Evolutionary conservation across 2,797 vertebrate genomes (phyloP).

Genomic region (Spinibarbus caldwelli): DNA sequence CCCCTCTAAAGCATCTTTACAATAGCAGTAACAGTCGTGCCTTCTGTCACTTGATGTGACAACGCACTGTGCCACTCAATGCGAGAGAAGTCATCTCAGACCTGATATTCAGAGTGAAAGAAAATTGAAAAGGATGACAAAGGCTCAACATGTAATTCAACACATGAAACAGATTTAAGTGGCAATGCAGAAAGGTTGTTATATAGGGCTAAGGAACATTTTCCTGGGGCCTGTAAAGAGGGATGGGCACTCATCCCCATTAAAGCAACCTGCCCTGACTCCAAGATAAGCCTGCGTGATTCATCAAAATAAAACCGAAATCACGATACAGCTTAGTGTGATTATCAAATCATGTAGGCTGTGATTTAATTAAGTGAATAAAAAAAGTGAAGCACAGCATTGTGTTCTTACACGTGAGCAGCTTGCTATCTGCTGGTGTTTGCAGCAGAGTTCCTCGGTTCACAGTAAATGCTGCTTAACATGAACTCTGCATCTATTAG

Average conservation of each 20-base stretch:
- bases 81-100: not conserved
- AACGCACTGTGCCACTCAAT: not conserved
- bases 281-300: not conserved
- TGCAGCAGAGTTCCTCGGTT: no score
- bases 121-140: not conserved
- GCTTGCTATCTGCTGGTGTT: no score
- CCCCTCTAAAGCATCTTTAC: slow-evolving; percentile 10
- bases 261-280: not conserved
- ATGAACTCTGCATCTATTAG: not conserved
- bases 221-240: not conserved
- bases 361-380: not conserved
- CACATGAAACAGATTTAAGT: not conserved
- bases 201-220: not conserved
- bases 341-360: no score
- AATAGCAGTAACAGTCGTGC: not conserved
- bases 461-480: no score
- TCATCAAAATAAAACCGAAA: not conserved
- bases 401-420: not conserved
- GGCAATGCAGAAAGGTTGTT: not conserved
- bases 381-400: not conserved
- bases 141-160: not conserved
- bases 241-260: not conserved
- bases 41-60: not conserved
- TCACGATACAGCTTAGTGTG: not conserved
- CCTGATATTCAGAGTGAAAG: slow-evolving; percentile 8